Evolutionary conservation across 1,140 invertebrate species (phyloP).

Genomic region (Pomacea maculata): DNA sequence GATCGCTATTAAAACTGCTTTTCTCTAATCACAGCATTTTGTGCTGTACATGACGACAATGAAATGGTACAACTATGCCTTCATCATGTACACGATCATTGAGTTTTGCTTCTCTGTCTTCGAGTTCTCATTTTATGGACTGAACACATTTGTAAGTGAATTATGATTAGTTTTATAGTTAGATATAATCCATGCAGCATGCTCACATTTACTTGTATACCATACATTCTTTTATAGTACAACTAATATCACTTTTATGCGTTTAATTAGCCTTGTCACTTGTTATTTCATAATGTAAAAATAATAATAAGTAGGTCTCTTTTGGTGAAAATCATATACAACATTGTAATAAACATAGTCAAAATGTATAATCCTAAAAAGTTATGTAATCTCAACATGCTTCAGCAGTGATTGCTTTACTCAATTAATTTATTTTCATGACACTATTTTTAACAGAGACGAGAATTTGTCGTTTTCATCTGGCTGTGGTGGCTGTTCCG

Average conservation of each 20-base stretch:
- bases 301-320: background rate
- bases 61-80: conserved; percentile 38
- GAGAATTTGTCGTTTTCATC: conserved; percentile 47
- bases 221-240: background rate
- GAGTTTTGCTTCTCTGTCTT: conserved; percentile 52
- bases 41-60: conserved; percentile 48
- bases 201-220: background rate
- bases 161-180: background rate
- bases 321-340: background rate
- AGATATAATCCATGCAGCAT: background rate
- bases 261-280: background rate
- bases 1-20: background rate
- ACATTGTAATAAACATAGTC: background rate
- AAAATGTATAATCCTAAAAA: background rate
- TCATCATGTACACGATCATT: conserved; percentile 46
- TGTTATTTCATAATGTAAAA: background rate
- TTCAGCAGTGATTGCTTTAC: too few species aligned
- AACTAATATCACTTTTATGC: background rate
- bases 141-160: conserved; percentile 53
- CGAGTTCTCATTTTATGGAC: conserved; percentile 52
- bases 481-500: conserved; percentile 53
- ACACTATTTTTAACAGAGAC: conserved; percentile 34
- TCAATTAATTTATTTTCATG: background rate
- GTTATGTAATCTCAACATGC: too few species aligned
- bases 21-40: conserved; percentile 46